Percentiles rank a stretch among this genome's conserved stretches.
Conservation (phyloP, 2,113 vertebrate species). For the Caretta caretta region DNA sequence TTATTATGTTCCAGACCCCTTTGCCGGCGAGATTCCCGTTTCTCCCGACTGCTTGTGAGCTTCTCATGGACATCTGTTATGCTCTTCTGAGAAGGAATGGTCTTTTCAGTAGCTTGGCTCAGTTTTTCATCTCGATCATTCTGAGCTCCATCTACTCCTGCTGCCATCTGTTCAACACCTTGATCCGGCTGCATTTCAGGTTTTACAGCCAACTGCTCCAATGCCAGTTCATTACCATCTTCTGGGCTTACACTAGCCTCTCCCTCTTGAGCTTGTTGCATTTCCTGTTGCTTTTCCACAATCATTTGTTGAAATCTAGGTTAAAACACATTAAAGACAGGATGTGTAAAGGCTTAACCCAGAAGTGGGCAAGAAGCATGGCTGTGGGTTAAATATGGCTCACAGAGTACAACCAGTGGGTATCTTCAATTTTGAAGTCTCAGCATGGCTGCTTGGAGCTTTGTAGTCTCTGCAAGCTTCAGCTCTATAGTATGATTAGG, state of each 20-base stretch:
- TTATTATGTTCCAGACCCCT: slow-evolving; percentile 93
- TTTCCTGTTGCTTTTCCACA: slow-evolving; percentile 64
- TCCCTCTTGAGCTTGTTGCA: slow-evolving; percentile 50
- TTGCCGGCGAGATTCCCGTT: slow-evolving; percentile 89
- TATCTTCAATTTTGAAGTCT: background rate
- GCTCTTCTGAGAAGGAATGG: background rate
- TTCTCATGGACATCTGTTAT: slow-evolving; percentile 30
- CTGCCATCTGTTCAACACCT: background rate
- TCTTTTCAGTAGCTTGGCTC: slow-evolving; percentile 1
- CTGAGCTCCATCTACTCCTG: background rate
- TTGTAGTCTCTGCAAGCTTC: background rate
- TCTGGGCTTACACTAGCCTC: background rate
- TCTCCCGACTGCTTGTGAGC: slow-evolving; percentile 84
- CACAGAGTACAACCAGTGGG: background rate
- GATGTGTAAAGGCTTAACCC: background rate
- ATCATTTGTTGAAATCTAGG: slow-evolving; percentile 75
- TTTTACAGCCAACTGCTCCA: background rate
- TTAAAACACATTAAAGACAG: background rate
- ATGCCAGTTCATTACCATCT: background rate
- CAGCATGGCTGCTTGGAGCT: background rate
- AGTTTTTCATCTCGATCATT: background rate
- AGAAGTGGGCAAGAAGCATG: background rate
- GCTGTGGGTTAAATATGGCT: background rate
- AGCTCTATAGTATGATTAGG: background rate
- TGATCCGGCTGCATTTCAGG: background rate